These are phyloP conservation scores for Delia radicum DNA, from an alignment of 1,140 invertebrate genomes.

Conservation along the genomic window DNA sequence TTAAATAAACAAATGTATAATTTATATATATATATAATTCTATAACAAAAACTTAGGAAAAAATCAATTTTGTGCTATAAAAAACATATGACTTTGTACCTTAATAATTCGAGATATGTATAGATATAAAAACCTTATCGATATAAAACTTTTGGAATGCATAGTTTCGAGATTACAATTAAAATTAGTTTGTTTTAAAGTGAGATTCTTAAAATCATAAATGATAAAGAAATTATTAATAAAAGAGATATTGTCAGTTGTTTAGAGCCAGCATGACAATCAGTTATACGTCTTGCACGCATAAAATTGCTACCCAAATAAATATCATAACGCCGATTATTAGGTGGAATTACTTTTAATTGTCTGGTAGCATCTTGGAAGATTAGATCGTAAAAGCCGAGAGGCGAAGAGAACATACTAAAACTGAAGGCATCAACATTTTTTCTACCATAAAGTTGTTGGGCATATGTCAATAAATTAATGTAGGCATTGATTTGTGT, in stretches of 20 bases:
- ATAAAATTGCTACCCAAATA: conserved; percentile 78
- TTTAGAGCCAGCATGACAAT: conserved; percentile 67
- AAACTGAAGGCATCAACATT: conserved; percentile 84
- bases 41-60: neutral
- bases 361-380: conserved; percentile 91
- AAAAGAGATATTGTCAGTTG: conserved; percentile 29
- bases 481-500: conserved; percentile 81
- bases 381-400: conserved; percentile 82
- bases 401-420: conserved; percentile 83
- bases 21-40: neutral
- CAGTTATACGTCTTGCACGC: conserved; percentile 73
- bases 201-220: conserved; percentile 8
- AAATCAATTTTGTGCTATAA: neutral
- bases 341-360: conserved; percentile 67
- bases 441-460: conserved; percentile 86
- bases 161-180: neutral
- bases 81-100: conserved; percentile 1
- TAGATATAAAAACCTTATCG: neutral
- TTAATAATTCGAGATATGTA: conserved; percentile 8
- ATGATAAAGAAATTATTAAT: neutral
- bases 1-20: neutral
- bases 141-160: neutral
- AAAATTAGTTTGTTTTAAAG: neutral
- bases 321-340: conserved; percentile 62
- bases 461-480: conserved; percentile 86